A percentile compares a stretch with the other conserved stretches of the same genome.
Conservation (phyloP, 2,113 vertebrate species). For the Nothoprocta pentlandii region DNA sequence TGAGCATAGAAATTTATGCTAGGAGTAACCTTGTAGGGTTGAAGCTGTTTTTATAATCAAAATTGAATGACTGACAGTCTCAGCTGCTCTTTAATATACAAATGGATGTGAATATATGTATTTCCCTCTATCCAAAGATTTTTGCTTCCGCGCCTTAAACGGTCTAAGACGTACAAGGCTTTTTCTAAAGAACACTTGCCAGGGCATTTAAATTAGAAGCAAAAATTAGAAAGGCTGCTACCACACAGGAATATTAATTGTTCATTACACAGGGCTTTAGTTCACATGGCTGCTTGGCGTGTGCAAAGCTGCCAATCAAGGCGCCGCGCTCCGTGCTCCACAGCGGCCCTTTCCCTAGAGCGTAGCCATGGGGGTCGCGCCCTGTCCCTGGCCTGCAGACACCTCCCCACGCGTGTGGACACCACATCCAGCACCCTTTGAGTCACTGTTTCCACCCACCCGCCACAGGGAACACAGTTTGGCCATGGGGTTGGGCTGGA, state of each 20-base stretch:
- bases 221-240: conserved; percentile 57
- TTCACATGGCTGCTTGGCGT: conserved; percentile 53
- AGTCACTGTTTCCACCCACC: background rate
- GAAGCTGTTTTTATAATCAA: background rate
- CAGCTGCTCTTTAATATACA: background rate
- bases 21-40: background rate
- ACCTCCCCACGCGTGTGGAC: background rate
- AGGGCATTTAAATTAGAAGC: conserved; percentile 52
- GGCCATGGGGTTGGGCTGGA: background rate
- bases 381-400: conserved; percentile 42
- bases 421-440: too few species aligned
- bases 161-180: background rate
- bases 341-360: conserved; percentile 6
- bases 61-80: background rate
- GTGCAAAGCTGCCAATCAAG: conserved; percentile 66
- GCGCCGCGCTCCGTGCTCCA: conserved; percentile 34
- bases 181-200: conserved; percentile 46
- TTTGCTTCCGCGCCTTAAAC: background rate
- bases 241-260: conserved; percentile 60
- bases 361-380: conserved; percentile 25
- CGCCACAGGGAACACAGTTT: background rate
- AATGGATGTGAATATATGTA: background rate
- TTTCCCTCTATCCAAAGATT: background rate
- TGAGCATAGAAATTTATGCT: background rate
- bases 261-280: conserved; percentile 28